Base-by-base conservation (phyloP, 2,113 vertebrate species). In the Notothenia coriiceps region DNA sequence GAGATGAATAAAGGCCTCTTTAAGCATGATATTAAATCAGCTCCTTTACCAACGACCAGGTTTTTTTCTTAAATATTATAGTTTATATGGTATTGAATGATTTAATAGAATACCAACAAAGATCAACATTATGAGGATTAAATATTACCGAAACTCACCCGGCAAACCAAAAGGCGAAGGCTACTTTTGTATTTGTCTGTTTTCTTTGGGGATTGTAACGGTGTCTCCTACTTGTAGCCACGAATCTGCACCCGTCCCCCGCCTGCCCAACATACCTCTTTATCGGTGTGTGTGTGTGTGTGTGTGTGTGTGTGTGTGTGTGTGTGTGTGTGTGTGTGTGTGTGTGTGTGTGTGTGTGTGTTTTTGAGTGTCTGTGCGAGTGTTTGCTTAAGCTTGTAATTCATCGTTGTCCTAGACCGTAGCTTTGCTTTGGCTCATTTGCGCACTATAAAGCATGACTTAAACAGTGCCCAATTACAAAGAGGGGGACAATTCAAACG, bases 311-410 rank as follows among this genome's bases (percentile, higher is more conserved):
- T 2, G 25, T 25, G 25, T 25, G 25, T 25, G 22, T 22, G 22
- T 22, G 22, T 22, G 22, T 22, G 22, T 22, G 22, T 22, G 22
- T 22, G 22, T 22, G 22, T 22, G 22, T 22, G 22, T 22, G 22
- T 22, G 22, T 22, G 22, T 22, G 22, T 22, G 22, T 22, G 22
- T 22, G 22, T 22, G 22, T 22, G 22, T 25, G 20, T 29, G 55
- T 14, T 12, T 29, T 22, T 5, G 1, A 47, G 43, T 49, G 8
- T 20, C 56, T 49, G 65, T 10, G 51, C 33, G 72, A 74, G 73
- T 89, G 90, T 92, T 93, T 92, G 88, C 74, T 83, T 57, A 88
- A 80, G 81, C 81, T 83, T 57, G 74, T 85, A 75, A 89, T 87
- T 85, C 60, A 84, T 47, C 82, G 88, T 84, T 79, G 62, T 73